Evolutionary conservation across 2,113 vertebrate genomes (phyloP), one percentile per base, ranked within the genome.

Genomic region (Carlito syrichta): DNA sequence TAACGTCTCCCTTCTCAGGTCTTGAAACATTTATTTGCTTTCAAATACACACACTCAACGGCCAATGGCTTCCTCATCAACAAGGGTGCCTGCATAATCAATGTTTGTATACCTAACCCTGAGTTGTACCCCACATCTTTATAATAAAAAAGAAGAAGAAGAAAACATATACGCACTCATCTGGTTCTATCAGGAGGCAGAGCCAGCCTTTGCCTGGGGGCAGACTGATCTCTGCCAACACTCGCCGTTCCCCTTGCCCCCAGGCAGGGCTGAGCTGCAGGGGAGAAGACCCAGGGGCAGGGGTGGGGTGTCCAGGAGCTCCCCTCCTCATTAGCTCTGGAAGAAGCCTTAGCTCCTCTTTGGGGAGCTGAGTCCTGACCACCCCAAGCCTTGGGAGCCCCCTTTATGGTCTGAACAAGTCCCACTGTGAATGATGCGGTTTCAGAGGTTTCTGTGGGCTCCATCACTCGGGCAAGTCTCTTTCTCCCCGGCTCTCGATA

Each of bases 11-110:
- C 17, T 86, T 52, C 91, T 79, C 14, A 0, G 91, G 40, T n/a
- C 76, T 93, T 74, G 89, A 85, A 96, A 86, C 83, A 93, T 94
- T 84, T 95, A 89, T 93, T 96, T 96, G 89, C 71, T 96, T 93
- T 89, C 68, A 97, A 95, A 89, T 20, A 76, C 88, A 96, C 88
- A 92, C 45, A 14, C 54, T 66, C 88, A 20, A n/a, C n/a, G n/a
- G n/a, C n/a, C n/a, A n/a, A n/a, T n/a, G n/a, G n/a, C n/a, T n/a
- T n/a, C n/a, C n/a, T n/a, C n/a, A n/a, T n/a, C n/a, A n/a, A n/a
- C n/a, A n/a, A n/a, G n/a, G n/a, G n/a, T n/a, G n/a, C n/a, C n/a
- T n/a, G n/a, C n/a, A n/a, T n/a, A n/a, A n/a, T n/a, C n/a, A n/a
- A n/a, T n/a, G n/a, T n/a, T n/a, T n/a, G n/a, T n/a, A n/a, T n/a